phyloP scores from a whole-genome alignment of 1,140 invertebrate genomes.

The Matsumurasca onukii region DNA sequence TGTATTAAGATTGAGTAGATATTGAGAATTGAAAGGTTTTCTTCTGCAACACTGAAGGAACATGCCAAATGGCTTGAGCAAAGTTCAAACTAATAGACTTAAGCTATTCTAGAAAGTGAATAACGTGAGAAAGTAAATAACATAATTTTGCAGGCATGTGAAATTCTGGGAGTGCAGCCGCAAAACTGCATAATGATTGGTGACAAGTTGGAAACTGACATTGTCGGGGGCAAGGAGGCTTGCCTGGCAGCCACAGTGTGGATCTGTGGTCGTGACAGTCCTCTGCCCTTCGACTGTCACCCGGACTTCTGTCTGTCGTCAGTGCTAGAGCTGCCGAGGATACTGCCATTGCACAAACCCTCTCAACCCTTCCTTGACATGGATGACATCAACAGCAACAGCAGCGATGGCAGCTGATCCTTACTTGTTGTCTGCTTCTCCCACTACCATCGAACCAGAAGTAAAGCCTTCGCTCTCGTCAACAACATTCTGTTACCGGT shows the following conservation, averaged over 20 bases:
- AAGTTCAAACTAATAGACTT: not conserved
- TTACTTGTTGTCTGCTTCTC: not conserved
- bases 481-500: too few relatives aligned
- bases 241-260: conserved; percentile 75
- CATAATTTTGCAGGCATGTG: conserved; percentile 76
- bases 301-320: conserved; percentile 37
- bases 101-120: not conserved
- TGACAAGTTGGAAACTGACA: conserved; percentile 83
- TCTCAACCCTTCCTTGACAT: conserved; percentile 19
- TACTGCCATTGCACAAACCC: conserved; percentile 31
- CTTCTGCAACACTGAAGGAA: not conserved
- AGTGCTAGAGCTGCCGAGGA: conserved; percentile 35
- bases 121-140: conserved; percentile 65
- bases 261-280: conserved; percentile 49
- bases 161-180: conserved; percentile 67
- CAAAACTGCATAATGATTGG: conserved; percentile 80
- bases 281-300: not conserved
- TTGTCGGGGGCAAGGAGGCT: conserved; percentile 74
- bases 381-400: conserved; percentile 39
- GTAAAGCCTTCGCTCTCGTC: too few relatives aligned
- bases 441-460: conserved; percentile 8
- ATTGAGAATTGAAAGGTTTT: not conserved
- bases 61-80: not conserved
- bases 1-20: too few relatives aligned
- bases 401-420: conserved; percentile 39